These are phyloP conservation scores for Campoletis sonorensis DNA, from an alignment of 1,140 invertebrate species.

Conservation along the genomic window DNA sequence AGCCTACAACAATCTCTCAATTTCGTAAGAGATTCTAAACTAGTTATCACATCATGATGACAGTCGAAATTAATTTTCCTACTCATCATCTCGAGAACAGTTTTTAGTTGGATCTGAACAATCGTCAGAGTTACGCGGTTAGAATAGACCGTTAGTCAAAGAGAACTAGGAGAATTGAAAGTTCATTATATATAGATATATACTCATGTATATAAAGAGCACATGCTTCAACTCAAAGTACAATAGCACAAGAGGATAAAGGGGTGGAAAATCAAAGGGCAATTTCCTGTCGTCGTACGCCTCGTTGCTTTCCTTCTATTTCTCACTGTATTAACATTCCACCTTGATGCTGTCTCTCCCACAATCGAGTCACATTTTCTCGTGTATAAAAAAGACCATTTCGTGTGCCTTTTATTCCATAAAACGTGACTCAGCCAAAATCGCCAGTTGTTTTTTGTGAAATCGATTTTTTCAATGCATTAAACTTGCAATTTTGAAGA, in stretches of 20 bases:
- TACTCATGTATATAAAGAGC: neutral
- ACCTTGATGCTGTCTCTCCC: neutral
- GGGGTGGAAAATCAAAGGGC: conserved; percentile 48
- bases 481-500: too few species aligned
- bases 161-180: conserved; percentile 37
- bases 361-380: neutral
- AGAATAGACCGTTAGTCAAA: neutral
- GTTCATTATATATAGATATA: neutral
- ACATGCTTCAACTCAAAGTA: neutral
- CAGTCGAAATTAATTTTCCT: neutral
- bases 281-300: conserved; percentile 64
- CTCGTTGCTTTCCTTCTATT: conserved; percentile 53
- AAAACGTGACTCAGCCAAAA: neutral
- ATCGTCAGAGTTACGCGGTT: neutral
- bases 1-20: too few species aligned
- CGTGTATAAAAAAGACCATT: neutral
- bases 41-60: neutral
- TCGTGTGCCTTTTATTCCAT: neutral
- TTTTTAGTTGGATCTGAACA: neutral
- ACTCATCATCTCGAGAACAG: neutral
- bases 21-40: neutral
- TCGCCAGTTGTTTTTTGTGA: too few species aligned
- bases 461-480: too few species aligned
- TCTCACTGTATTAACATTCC: conserved; percentile 30
- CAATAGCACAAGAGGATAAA: conserved; percentile 11